A percentile compares a stretch with the other conserved stretches of the same genome.
phyloP scores from a whole-genome alignment of 2,797 vertebrate species.

The Acanthis flammea region DNA sequence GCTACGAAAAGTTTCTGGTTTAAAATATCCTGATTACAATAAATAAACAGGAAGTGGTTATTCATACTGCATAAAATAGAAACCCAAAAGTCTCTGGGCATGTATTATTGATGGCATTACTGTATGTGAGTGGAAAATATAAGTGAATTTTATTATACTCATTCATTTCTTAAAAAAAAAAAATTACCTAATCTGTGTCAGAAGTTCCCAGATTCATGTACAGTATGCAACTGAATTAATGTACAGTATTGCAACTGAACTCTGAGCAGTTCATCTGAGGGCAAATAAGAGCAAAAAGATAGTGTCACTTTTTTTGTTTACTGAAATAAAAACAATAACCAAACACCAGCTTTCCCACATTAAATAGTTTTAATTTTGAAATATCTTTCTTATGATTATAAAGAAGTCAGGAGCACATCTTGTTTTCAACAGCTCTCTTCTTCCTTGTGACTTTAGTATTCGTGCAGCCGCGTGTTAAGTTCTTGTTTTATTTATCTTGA shows the following conservation, averaged over 20 bases:
- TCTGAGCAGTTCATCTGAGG: not conserved
- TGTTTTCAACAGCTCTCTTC: not conserved
- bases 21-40: not conserved
- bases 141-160: not conserved
- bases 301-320: not conserved
- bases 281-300: not conserved
- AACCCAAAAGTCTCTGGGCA: not conserved
- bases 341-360: not conserved
- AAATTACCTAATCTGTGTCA: not conserved
- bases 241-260: not conserved
- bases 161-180: not conserved
- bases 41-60: not conserved
- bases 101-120: not conserved
- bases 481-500: not conserved
- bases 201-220: not conserved
- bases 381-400: not conserved
- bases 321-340: not conserved
- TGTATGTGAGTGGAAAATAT: not conserved
- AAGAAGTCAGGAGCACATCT: not conserved
- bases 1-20: not conserved
- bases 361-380: not conserved
- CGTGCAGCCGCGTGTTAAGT: fast-evolving
- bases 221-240: no score
- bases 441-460: not conserved
- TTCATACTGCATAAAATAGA: not conserved